Base-by-base conservation (phyloP, 2,797 vertebrate genomes). In the Poecilia gillii region DNA sequence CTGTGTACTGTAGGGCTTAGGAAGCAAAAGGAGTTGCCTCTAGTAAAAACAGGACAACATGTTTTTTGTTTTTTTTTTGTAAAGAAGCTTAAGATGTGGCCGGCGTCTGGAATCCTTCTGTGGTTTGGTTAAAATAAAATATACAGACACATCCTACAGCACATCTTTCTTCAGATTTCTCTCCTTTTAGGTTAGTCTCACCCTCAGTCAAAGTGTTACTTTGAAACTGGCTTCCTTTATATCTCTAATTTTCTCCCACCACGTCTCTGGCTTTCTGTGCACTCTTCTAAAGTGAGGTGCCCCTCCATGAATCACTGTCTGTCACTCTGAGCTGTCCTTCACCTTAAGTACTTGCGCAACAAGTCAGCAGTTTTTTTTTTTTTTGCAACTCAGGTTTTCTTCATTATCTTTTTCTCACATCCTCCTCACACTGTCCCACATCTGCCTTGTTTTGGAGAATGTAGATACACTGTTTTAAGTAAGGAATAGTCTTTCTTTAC, bases 21-120 rank as follows among this genome's bases (percentile, higher is more conserved):
- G 28, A 64, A 31, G 39, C n/a, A 2, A 76, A 43, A 33, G 47
- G 49, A 81, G 81, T 6, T 75, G 59, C 46, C 36, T 1, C 72
- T 14, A 23, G 75, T 77, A 76, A 77, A 74, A 88, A 78, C 73
- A 57, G 11, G 83, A 77, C 84, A 75, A 85, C 76, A 81, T 25
- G 75, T 79, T 76, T 79, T 76, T 66, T n/a, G n/a, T n/a, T 90
- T 86, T 90, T 33, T 33, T 33, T 33, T 33, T 33, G 86, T 87
- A 85, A 90, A 93, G 86, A 90, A 84, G 87, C 78, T 78, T 9
- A 78, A 79, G 85, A 84, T 85, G 77, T 74, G 83, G 88, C 87
- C 59, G 49, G 49, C 80, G 74, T 90, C 80, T 87, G 87, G 90
- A 90, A 89, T 91, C 85, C 83, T 81, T 84, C 79, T 53, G 77